Evolutionary conservation across 2,797 vertebrate species (phyloP), one percentile per base, ranked within the genome.

Genomic region (Pseudopleuronectes americanus): DNA sequence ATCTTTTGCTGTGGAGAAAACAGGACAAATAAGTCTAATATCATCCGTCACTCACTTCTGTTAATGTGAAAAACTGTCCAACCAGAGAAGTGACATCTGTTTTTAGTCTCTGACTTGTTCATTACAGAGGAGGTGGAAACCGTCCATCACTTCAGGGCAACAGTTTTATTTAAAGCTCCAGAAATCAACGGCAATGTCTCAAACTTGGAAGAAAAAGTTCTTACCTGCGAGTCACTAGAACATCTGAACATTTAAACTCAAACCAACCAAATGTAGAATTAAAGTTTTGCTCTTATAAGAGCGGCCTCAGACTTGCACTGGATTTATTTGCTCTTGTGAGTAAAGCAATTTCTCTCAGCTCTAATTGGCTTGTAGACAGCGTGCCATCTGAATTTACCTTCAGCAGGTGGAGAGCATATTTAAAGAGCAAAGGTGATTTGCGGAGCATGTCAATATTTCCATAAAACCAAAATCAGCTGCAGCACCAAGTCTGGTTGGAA

Each of bases 401-500:
- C 17, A 38, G 38, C 10, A 36, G 13, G 36, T 6, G 8, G 21
- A n/a, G 21, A 16, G 45, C 33, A 31, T 53, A 31, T 53, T 69
- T 54, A 12, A 48, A 31, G 49, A 63, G 48, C 21, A 57, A 16
- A 47, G n/a, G 31, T 6, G 24, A 41, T 6, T 45, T 4, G 10
- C 23, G 43, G 31, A 45, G 57, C 26, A 43, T 59, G 48, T 3
- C 23, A 21, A 49, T 21, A 43, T 56, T 12, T 65, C 3, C 43
- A 23, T 16, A 9, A 61, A 59, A 24, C 5, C 19, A 43, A 70
- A 58, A 33, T 2, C 23, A 8, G 55, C 71, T 66, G 65, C 33
- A 53, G 23, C 54, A 73, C 63, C 24, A 79, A 21, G 49, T 48
- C 55, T 51, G 64, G 53, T 33, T 71, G 24, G 31, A 83, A 80